Conservation (phyloP, 1,140 invertebrate species). For the Lordiphosa clarofinis region DNA sequence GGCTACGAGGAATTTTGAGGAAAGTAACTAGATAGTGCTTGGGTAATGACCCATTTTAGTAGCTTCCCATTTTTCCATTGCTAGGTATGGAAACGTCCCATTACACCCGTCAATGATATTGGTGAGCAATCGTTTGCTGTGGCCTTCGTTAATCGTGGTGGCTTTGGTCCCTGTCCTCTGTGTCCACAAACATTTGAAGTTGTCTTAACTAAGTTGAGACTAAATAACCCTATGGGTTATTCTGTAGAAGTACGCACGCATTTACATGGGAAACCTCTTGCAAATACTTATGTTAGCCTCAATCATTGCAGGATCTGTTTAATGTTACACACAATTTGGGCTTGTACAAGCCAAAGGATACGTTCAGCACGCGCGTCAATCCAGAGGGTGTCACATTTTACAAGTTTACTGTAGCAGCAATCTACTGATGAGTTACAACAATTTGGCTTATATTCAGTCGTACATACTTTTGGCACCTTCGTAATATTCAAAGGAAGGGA, state of each 20-base stretch:
- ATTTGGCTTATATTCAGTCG: no score
- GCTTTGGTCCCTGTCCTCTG: slow-evolving; percentile 21
- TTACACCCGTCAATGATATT: slow-evolving; percentile 33
- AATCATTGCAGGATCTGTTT: slow-evolving; percentile 39
- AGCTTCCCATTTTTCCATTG: no score
- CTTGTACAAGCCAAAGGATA: slow-evolving; percentile 33
- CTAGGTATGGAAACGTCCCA: slow-evolving; percentile 48
- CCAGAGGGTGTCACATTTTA: slow-evolving; percentile 47
- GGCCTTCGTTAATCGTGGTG: slow-evolving; percentile 29
- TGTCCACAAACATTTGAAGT: slow-evolving; percentile 31
- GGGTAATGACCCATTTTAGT: background rate
- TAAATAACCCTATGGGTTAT: slow-evolving; percentile 38
- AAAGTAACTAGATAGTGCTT: background rate
- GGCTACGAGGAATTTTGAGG: slow-evolving; percentile 8
- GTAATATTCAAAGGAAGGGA: no score
- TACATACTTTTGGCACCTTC: no score
- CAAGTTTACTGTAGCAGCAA: slow-evolving; percentile 31
- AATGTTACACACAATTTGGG: slow-evolving; percentile 26
- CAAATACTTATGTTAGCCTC: background rate
- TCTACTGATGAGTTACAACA: slow-evolving; percentile 20
- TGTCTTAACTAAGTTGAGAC: slow-evolving; percentile 7
- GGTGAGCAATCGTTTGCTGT: slow-evolving; percentile 33
- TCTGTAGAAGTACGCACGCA: slow-evolving; percentile 26
- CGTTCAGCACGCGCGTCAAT: slow-evolving; percentile 38
- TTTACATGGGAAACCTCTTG: background rate